Conservation (phyloP, 2,113 vertebrate genomes). For the Neolamprologus caudopunctatus region DNA sequence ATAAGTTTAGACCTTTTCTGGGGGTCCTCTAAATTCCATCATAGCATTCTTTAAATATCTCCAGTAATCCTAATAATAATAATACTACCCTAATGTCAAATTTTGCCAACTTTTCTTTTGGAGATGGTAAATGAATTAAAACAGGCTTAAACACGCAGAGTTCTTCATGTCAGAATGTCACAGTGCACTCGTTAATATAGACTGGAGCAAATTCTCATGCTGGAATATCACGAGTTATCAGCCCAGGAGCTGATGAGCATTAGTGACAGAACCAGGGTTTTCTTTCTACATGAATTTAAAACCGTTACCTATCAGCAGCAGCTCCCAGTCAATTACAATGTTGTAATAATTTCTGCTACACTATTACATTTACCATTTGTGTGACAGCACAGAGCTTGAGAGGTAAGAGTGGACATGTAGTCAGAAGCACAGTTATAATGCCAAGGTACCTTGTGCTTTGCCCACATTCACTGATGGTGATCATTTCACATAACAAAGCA, state of each 20-base stretch:
- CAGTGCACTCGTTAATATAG: neutral
- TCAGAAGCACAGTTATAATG: neutral
- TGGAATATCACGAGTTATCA: neutral
- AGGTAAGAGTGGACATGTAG: neutral
- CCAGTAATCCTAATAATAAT: neutral
- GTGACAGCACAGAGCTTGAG: neutral
- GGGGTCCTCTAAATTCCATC: neutral
- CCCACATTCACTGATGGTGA: neutral
- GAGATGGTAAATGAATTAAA: neutral
- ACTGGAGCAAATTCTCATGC: neutral
- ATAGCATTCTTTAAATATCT: neutral
- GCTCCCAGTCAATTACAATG: neutral
- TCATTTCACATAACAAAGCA: neutral
- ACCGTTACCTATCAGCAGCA: accelerated
- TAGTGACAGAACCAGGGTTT: neutral
- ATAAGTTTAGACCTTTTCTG: neutral
- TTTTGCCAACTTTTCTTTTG: neutral
- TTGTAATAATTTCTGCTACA: neutral
- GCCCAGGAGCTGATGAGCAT: neutral
- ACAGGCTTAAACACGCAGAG: neutral
- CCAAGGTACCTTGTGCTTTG: neutral
- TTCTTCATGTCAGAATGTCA: neutral
- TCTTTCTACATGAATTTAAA: neutral
- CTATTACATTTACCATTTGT: neutral
- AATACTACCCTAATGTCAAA: neutral